Conservation (phyloP, 2,797 vertebrate genomes). For the Sardinella longiceps region DNA sequence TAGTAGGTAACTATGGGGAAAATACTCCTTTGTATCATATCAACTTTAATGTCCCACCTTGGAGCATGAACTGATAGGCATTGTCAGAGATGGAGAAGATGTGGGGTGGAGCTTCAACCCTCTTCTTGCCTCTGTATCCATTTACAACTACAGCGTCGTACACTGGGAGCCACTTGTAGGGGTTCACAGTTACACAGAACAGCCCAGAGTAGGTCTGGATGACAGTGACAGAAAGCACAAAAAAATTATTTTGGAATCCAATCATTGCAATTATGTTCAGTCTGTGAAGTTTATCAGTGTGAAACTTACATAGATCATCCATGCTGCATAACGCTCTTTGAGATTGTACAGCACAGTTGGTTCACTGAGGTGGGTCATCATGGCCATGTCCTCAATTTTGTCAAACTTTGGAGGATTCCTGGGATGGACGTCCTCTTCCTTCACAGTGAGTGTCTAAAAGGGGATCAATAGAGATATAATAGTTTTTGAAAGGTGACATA, state of each 20-base stretch:
- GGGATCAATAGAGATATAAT: neutral
- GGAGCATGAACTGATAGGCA: constrained; percentile 82
- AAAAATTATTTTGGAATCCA: too few species aligned
- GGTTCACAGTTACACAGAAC: constrained; percentile 88
- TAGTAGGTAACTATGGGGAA: too few species aligned
- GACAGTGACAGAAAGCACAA: too few species aligned
- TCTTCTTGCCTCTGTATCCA: constrained; percentile 86
- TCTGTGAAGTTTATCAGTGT: too few species aligned
- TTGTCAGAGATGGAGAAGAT: constrained; percentile 93
- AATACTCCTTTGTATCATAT: neutral
- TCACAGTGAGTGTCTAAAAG: constrained; percentile 64
- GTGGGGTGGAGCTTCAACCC: constrained; percentile 86
- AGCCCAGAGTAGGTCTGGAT: constrained; percentile 84
- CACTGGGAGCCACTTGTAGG: constrained; percentile 88
- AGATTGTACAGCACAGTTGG: constrained; percentile 90
- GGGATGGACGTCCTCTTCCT: constrained; percentile 67
- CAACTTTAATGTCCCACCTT: constrained; percentile 56
- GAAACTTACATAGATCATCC: constrained; percentile 83
- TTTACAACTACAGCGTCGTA: constrained; percentile 79
- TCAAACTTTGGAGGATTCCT: constrained; percentile 58
- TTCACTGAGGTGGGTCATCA: constrained; percentile 81
- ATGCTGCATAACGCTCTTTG: constrained; percentile 92
- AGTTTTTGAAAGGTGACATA: too few species aligned
- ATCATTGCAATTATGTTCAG: too few species aligned
- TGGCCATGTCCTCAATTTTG: constrained; percentile 52